These are phyloP conservation scores for Melanotaenia pygmaea DNA, from an alignment of 2,797 vertebrate genomes.

Conservation along the genomic window DNA sequence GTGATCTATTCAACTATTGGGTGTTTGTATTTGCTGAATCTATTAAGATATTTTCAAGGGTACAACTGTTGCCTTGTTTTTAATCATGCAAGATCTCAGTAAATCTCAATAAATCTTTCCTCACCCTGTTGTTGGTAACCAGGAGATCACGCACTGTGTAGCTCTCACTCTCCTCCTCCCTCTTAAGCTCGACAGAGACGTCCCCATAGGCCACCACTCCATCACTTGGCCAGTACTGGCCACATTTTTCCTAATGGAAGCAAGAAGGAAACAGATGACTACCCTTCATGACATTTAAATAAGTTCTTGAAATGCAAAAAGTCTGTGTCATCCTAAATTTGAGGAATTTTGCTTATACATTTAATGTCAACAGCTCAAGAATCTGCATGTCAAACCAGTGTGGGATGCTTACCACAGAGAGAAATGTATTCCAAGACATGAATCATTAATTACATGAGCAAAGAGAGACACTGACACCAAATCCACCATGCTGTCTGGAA, in stretches of 20 bases:
- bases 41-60: background rate
- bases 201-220: slow-evolving; percentile 89
- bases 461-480: slow-evolving; percentile 8
- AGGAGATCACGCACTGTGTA: slow-evolving; percentile 96
- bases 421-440: no score
- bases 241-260: slow-evolving; percentile 91
- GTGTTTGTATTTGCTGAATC: background rate
- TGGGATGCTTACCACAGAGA: background rate
- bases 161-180: slow-evolving; percentile 96
- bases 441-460: slow-evolving; percentile 5
- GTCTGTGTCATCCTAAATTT: background rate
- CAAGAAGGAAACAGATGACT: background rate
- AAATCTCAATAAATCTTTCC: slow-evolving; percentile 24
- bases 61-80: background rate
- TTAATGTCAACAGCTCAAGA: background rate
- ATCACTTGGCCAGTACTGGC: slow-evolving; percentile 96
- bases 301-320: slow-evolving; percentile 10
- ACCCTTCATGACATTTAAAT: background rate
- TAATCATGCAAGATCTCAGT: background rate
- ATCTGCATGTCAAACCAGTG: background rate
- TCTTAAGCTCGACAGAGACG: slow-evolving; percentile 94
- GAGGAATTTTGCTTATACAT: background rate
- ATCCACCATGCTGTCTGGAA: slow-evolving; percentile 5
- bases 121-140: slow-evolving; percentile 95
- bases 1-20: background rate